These are phyloP conservation scores for Lagopus leucura DNA, from an alignment of 2,113 vertebrate species.

Conservation along the genomic window DNA sequence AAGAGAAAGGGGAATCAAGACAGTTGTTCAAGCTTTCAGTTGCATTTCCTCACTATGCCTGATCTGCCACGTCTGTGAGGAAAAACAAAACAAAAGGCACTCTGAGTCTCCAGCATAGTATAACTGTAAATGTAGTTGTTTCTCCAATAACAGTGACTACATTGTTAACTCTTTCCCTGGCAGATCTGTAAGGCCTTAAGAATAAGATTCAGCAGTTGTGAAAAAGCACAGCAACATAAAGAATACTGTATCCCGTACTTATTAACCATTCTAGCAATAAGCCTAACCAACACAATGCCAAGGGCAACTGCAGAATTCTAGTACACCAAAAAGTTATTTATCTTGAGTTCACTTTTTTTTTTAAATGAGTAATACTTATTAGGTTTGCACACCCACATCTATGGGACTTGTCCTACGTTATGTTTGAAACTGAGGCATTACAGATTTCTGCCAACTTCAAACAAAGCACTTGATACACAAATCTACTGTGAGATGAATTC, in stretches of 20 bases:
- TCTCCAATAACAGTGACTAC: not conserved
- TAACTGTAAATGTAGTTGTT: not conserved
- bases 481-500: not conserved
- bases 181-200: not conserved
- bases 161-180: not conserved
- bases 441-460: not conserved
- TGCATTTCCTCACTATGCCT: not conserved
- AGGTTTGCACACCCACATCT: not conserved
- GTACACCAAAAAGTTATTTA: not conserved
- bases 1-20: not conserved
- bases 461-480: not conserved
- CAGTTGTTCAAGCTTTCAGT: not conserved
- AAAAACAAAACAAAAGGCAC: not conserved
- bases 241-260: not conserved
- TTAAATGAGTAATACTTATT: not conserved
- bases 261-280: not conserved
- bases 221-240: not conserved
- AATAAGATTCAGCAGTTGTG: not conserved
- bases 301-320: fast-evolving
- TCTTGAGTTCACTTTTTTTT: not conserved
- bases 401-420: not conserved
- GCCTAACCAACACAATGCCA: not conserved
- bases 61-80: not conserved
- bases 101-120: not conserved
- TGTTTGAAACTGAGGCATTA: not conserved